Conservation (phyloP, 2,797 vertebrate genomes). For the Chrysocyon brachyurus region DNA sequence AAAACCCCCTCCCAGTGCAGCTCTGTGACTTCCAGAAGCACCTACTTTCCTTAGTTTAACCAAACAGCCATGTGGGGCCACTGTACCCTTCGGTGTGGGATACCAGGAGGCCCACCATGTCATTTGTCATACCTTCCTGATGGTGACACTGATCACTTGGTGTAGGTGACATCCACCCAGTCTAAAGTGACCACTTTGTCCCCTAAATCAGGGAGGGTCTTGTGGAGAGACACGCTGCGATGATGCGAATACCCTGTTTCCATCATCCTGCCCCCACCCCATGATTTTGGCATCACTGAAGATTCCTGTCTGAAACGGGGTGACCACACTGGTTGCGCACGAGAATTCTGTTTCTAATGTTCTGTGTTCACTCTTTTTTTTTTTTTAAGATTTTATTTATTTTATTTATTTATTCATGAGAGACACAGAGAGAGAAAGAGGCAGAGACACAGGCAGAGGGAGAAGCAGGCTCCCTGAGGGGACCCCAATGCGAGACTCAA, state of each 20-base stretch:
- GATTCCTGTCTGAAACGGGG: accelerated
- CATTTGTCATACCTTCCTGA: not conserved
- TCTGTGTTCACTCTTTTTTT: too few relatives aligned
- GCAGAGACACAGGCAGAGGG: too few relatives aligned
- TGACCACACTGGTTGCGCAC: accelerated
- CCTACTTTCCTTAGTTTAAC: accelerated
- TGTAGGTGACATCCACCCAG: not conserved
- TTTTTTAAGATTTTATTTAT: too few relatives aligned
- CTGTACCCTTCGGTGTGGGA: accelerated
- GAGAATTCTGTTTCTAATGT: accelerated
- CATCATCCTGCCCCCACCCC: accelerated
- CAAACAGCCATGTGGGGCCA: not conserved
- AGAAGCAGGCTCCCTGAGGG: too few relatives aligned
- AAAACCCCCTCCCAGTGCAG: not conserved
- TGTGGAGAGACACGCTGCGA: accelerated
- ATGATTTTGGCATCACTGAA: accelerated
- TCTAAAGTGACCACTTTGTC: not conserved
- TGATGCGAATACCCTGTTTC: accelerated
- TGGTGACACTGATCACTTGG: accelerated
- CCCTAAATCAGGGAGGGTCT: not conserved
- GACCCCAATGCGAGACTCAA: too few relatives aligned
- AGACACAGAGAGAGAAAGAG: too few relatives aligned
- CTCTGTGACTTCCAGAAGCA: accelerated
- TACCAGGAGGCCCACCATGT: not conserved
- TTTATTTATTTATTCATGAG: too few relatives aligned